A percentile compares a stretch with the other conserved stretches of the same genome.
phyloP scores from a whole-genome alignment of 1,140 invertebrate species.

The Polyergus mexicanus region DNA sequence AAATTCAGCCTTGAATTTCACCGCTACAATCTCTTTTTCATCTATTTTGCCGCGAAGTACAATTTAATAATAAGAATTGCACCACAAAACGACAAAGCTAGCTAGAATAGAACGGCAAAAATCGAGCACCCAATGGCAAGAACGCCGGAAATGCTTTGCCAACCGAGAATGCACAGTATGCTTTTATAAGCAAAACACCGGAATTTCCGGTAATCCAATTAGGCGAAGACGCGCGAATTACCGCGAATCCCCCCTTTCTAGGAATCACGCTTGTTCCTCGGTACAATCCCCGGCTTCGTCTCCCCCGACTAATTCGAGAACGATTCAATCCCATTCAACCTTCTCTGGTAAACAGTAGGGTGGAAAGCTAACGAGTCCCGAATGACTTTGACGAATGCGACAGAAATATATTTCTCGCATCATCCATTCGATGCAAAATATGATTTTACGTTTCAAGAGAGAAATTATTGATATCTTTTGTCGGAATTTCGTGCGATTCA shows the following conservation, averaged over 20 bases:
- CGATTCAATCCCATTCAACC: constrained; percentile 36
- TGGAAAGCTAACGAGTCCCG: constrained; percentile 31
- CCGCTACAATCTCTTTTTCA: neutral
- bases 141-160: constrained; percentile 38
- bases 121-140: constrained; percentile 32
- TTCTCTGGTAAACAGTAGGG: constrained; percentile 18
- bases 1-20: constrained; percentile 23
- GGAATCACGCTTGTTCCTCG: constrained; percentile 57
- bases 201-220: constrained; percentile 76
- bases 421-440: neutral
- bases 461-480: neutral
- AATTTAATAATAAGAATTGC: constrained; percentile 59
- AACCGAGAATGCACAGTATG: constrained; percentile 64
- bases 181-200: constrained; percentile 73
- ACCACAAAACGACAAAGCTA: constrained; percentile 6
- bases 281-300: constrained; percentile 30
- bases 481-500: neutral
- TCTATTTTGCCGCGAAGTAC: neutral
- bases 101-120: constrained; percentile 1
- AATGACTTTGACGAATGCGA: constrained; percentile 1
- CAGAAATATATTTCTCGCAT: neutral
- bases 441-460: neutral
- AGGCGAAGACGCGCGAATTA: constrained; percentile 72
- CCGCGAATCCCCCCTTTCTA: constrained; percentile 66
- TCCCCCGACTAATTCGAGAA: constrained; percentile 37